A percentile compares a stretch with the other conserved stretches of the same genome.
Conservation (phyloP, 1,140 invertebrate species). For the Sitodiplosis mosellana region DNA sequence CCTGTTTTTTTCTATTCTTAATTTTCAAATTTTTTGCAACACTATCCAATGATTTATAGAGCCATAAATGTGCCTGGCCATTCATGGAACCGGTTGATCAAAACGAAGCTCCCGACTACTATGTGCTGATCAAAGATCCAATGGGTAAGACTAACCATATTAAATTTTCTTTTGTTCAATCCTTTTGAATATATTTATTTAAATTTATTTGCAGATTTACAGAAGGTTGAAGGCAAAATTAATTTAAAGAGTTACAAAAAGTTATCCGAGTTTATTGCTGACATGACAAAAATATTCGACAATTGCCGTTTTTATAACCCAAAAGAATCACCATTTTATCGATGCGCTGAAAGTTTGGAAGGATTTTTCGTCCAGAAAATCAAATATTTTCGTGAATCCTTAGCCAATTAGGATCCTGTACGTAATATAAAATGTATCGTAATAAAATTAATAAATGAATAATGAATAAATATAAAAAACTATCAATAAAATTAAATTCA, state of each 20-base stretch:
- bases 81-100: constrained; percentile 94
- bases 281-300: constrained; percentile 96
- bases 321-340: constrained; percentile 84
- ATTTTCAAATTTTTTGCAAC: constrained; percentile 1
- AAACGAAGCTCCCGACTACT: constrained; percentile 89
- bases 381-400: constrained; percentile 60
- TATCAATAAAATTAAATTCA: no score
- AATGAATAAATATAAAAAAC: no score
- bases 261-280: constrained; percentile 86
- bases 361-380: constrained; percentile 90
- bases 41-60: constrained; percentile 35
- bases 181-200: no score
- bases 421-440: no score
- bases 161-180: neutral
- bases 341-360: constrained; percentile 86
- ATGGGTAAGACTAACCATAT: constrained; percentile 58
- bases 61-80: constrained; percentile 87
- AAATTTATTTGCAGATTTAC: constrained; percentile 83
- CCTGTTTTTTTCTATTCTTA: neutral
- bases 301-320: constrained; percentile 96
- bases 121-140: constrained; percentile 92
- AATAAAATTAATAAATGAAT: neutral
- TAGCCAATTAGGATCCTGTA: constrained; percentile 5
- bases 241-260: constrained; percentile 67
- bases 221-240: constrained; percentile 79